phyloP scores from a whole-genome alignment of 2,888 invertebrate species.

The Dolichomitus sp. region DNA sequence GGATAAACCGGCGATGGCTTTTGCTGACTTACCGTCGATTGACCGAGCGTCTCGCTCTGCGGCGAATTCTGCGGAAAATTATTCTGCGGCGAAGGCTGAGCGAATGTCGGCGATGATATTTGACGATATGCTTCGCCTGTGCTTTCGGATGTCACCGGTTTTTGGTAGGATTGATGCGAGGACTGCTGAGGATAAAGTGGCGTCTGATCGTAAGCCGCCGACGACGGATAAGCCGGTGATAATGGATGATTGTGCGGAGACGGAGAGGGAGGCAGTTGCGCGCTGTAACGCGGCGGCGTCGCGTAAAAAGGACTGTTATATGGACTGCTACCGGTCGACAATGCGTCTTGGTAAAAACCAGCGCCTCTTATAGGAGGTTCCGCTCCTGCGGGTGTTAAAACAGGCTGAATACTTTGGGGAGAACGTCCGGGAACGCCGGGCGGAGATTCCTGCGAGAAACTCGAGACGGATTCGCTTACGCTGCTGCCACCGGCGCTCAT shows the following conservation, averaged over 20 bases:
- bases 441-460: slow-evolving; percentile 88
- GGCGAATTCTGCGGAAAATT: slow-evolving; percentile 71
- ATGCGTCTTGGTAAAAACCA: slow-evolving; percentile 96
- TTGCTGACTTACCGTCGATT: slow-evolving; percentile 70
- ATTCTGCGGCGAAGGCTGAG: slow-evolving; percentile 70
- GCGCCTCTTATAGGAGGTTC: slow-evolving; percentile 93
- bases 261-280: slow-evolving; percentile 90
- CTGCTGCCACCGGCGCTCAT: slow-evolving; percentile 83
- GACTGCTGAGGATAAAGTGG: slow-evolving; percentile 81
- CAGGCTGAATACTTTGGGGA: slow-evolving; percentile 79
- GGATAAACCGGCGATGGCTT: slow-evolving; percentile 69
- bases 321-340: slow-evolving; percentile 94
- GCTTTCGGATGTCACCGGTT: slow-evolving; percentile 77
- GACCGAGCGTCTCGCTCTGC: slow-evolving; percentile 82
- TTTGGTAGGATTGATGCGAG: slow-evolving; percentile 79
- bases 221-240: slow-evolving; percentile 88
- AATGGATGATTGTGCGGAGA: slow-evolving; percentile 88
- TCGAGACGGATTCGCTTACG: slow-evolving; percentile 83
- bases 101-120: slow-evolving; percentile 60
- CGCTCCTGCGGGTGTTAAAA: slow-evolving; percentile 88
- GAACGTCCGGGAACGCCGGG: slow-evolving; percentile 87
- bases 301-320: slow-evolving; percentile 89
- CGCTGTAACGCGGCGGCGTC: slow-evolving; percentile 89
- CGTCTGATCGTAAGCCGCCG: slow-evolving; percentile 84
- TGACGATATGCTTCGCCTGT: slow-evolving; percentile 71